These are phyloP conservation scores for Pampusana beccarii DNA, from an alignment of 2,113 vertebrate species.

Conservation along the genomic window DNA sequence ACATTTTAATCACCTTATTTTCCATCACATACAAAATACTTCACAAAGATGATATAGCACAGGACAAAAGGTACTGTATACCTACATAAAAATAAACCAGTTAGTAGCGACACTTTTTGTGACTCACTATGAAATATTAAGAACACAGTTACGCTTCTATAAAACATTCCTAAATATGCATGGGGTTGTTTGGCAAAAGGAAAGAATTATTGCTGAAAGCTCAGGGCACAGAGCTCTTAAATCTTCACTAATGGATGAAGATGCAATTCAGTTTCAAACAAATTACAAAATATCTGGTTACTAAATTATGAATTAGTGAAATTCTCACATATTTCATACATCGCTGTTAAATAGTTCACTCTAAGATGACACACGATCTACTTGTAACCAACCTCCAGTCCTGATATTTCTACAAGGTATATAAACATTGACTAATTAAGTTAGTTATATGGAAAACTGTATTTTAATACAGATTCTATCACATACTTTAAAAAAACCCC, in stretches of 20 bases:
- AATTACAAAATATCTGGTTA: neutral
- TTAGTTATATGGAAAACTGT: neutral
- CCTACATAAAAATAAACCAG: neutral
- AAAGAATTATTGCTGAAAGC: neutral
- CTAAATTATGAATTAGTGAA: neutral
- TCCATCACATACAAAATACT: neutral
- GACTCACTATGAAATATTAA: neutral
- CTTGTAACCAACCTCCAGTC: neutral
- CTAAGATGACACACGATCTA: neutral
- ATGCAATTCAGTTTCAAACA: neutral
- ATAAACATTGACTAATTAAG: neutral
- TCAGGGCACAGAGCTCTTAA: neutral
- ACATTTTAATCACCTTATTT: neutral
- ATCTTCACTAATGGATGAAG: neutral
- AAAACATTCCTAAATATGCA: neutral
- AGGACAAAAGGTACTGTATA: neutral
- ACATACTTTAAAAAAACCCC: neutral
- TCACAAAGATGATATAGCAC: neutral
- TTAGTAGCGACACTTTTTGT: neutral
- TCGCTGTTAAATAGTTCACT: neutral
- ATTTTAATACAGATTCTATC: neutral
- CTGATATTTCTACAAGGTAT: neutral
- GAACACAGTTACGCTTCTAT: neutral
- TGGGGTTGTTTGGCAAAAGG: neutral
- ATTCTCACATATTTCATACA: neutral